Base-by-base conservation (phyloP, 2,888 invertebrate genomes). In the Plusia festucae region DNA sequence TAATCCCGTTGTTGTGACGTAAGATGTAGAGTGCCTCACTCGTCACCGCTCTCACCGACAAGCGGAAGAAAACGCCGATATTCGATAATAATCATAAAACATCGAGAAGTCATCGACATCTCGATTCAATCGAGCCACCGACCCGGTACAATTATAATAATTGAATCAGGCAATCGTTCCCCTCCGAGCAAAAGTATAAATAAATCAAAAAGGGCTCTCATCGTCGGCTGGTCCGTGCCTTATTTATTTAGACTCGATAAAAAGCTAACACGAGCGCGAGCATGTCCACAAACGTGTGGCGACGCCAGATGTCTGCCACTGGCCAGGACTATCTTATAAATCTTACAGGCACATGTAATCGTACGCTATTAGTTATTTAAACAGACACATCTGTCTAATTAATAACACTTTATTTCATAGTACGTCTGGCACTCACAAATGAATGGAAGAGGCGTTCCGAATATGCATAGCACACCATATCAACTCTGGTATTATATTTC, bases 151-250 rank as follows among this genome's bases (percentile, higher is more conserved):
- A 91, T 91, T 89, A 89, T 86, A 90, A 90, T 91, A 91, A 92
- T 92, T 90, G 89, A 91, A 91, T 91, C 88, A 90, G 91, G 90
- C 91, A 89, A 85, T 86, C 76, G 85, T 86, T 90, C 88, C 90
- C 89, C 84, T 84, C 80, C 84, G 65, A 75, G 67, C 76, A 75
- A 71, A 79, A 81, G 82, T 88, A 90, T 90, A 90, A 91, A 92
- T 91, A 92, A 90, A 91, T 90, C 90, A 87, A 85, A 87, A 67
- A 84, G 85, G 82, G 81, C 82, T 82, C 83, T 86, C 85, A 81
- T 79, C 81, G 83, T 69, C 78, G 83, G 82, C 79, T 82, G 82
- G 79, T 79, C 57, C 62, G 78, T 78, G 77, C 78, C 77, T 85
- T 88, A 87, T 91, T 89, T 90, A 89, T 90, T 89, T 86, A 87